Evolutionary conservation across 2,113 vertebrate species (phyloP).

Genomic region (Tragelaphus buxtoni): DNA sequence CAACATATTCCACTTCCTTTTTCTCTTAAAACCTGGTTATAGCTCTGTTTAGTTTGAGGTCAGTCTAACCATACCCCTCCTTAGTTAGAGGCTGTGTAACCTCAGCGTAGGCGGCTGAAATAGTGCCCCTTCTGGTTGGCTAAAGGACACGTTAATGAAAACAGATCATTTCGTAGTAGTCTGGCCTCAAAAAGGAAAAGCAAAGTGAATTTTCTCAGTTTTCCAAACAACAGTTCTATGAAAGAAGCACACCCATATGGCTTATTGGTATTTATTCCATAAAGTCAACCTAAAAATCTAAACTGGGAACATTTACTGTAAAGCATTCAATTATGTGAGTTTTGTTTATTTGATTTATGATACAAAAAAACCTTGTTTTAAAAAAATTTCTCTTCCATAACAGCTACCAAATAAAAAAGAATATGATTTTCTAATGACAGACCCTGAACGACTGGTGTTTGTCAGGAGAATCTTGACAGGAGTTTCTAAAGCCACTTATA

Average conservation of each 20-base stretch:
- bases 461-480: neutral
- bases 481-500: slow-evolving; percentile 12
- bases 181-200: neutral
- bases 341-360: neutral
- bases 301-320: neutral
- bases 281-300: neutral
- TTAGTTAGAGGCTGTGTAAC: neutral
- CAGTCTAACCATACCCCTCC: neutral
- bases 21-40: neutral
- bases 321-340: neutral
- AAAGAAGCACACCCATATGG: neutral
- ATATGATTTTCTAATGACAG: neutral
- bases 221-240: neutral
- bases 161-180: neutral
- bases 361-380: neutral
- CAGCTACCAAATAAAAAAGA: neutral
- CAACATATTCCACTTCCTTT: slow-evolving; percentile 23
- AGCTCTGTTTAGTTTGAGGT: slow-evolving; percentile 47
- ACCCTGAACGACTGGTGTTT: neutral
- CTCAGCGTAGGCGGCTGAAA: neutral
- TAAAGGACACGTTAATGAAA: neutral
- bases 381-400: neutral
- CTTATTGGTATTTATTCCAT: neutral
- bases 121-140: neutral
- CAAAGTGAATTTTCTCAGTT: slow-evolving; percentile 18